Evolutionary conservation across 2,797 vertebrate genomes (phyloP).

Genomic region (Pteronotus mesoamericanus): DNA sequence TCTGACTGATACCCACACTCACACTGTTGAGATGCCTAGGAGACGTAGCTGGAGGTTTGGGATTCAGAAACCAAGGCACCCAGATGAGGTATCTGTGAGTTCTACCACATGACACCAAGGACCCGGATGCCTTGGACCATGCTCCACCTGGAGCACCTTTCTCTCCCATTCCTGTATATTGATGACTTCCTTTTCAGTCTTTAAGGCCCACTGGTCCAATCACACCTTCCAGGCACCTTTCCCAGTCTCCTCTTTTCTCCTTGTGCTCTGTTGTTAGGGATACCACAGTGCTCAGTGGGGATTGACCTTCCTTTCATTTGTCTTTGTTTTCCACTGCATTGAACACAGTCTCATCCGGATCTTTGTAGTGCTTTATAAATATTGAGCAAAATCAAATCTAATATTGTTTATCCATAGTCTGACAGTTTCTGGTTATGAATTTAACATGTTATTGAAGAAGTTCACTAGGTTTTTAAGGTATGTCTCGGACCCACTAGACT

Average conservation of each 20-base stretch:
- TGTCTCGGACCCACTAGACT: not conserved
- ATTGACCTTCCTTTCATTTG: not conserved
- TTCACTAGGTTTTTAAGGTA: not conserved
- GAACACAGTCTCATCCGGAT: not conserved
- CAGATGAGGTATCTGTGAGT: not conserved
- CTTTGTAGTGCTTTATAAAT: not conserved
- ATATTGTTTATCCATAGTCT: not conserved
- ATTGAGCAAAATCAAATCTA: not conserved
- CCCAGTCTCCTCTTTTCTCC: no score
- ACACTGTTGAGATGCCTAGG: not conserved
- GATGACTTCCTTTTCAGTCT: not conserved
- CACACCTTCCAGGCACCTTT: not conserved
- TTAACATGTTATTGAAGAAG: not conserved
- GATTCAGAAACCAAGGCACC: not conserved
- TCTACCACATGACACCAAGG: not conserved
- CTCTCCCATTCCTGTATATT: not conserved
- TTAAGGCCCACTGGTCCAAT: not conserved
- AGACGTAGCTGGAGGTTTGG: not conserved
- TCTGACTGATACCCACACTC: not conserved
- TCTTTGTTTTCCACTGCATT: not conserved
- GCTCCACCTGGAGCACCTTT: not conserved
- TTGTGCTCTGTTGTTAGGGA: not conserved
- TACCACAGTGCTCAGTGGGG: not conserved
- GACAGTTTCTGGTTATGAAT: not conserved
- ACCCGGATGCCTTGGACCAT: not conserved